phyloP scores from a whole-genome alignment of 2,113 vertebrate species.

The Macroglossus sobrinus region DNA sequence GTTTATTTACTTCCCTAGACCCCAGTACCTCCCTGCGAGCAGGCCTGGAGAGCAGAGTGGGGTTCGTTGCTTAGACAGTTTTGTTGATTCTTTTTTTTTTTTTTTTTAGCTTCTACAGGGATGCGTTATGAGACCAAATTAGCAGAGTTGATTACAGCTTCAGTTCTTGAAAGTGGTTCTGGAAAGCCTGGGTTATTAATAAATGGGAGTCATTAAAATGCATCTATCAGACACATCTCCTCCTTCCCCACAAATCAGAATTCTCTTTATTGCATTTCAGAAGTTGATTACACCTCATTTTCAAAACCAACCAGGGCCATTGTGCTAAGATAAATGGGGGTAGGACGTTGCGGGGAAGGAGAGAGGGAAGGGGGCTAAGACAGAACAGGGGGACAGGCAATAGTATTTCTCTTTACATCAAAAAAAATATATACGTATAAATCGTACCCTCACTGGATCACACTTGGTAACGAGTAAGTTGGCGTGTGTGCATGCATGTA shows the following conservation, averaged over 20 bases:
- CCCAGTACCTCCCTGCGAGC: not conserved
- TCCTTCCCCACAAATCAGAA: slow-evolving; percentile 10
- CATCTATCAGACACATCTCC: not conserved
- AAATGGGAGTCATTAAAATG: slow-evolving; percentile 36
- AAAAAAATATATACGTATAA: slow-evolving; percentile 7
- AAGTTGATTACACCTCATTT: slow-evolving; percentile 45
- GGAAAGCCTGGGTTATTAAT: slow-evolving; percentile 13
- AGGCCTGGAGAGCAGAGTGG: not conserved
- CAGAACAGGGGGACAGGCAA: not conserved
- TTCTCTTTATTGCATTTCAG: slow-evolving; percentile 43
- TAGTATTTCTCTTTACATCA: not conserved
- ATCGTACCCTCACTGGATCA: not conserved
- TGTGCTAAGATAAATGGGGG: not conserved
- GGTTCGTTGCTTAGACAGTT: not conserved
- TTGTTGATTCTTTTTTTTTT: not conserved
- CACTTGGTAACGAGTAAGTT: not conserved
- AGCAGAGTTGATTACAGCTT: not conserved
- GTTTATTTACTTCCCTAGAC: not conserved
- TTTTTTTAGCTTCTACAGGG: not conserved
- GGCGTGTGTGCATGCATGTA: not conserved
- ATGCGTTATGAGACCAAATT: not conserved
- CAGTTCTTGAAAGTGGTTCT: not conserved
- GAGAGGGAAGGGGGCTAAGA: too few relatives aligned
- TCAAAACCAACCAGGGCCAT: slow-evolving; percentile 1
- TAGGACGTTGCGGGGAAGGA: accelerated